A percentile compares a stretch with the other conserved stretches of the same genome.
Evolutionary conservation across 2,888 invertebrate species (phyloP).

Genomic region (Drosophila atroscutellata): DNA sequence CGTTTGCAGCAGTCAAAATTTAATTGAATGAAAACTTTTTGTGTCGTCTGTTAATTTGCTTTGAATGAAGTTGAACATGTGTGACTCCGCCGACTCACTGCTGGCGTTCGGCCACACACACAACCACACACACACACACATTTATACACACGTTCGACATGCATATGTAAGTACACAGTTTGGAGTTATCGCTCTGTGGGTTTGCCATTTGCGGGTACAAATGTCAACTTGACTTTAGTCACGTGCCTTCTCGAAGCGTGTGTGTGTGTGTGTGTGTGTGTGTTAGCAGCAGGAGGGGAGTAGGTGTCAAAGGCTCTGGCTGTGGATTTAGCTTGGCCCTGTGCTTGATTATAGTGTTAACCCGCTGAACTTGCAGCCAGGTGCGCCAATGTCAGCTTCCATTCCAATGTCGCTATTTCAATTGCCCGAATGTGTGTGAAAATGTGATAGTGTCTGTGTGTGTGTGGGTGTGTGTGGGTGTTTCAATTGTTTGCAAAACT

Average conservation of each 20-base stretch:
- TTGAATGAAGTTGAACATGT: conserved; percentile 74
- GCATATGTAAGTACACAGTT: conserved; percentile 44
- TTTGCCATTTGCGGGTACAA: conserved; percentile 74
- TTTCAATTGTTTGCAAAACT: conserved; percentile 59
- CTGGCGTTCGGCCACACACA: conserved; percentile 17
- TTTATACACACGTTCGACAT: conserved; percentile 5
- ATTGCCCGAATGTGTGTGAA: conserved; percentile 43
- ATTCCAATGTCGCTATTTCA: conserved; percentile 69
- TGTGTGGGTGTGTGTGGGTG: conserved; percentile 6
- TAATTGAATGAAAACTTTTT: conserved; percentile 79
- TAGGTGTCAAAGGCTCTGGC: conserved; percentile 46
- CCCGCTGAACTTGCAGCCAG: conserved; percentile 74
- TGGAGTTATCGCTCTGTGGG: conserved; percentile 51
- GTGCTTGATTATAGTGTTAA: conserved; percentile 78
- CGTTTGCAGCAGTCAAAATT: conserved; percentile 55
- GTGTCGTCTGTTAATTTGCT: conserved; percentile 74
- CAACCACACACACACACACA: background rate
- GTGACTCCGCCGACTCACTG: conserved; percentile 28
- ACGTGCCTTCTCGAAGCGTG: conserved; percentile 37
- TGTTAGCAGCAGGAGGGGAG: conserved; percentile 1
- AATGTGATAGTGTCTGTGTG: background rate
- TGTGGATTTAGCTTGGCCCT: conserved; percentile 38
- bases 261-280: conserved; percentile 24
- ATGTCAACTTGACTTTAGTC: conserved; percentile 77
- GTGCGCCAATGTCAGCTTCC: conserved; percentile 56